Base-by-base conservation (phyloP, 2,888 invertebrate species). In the Carterocephalus palaemon region DNA sequence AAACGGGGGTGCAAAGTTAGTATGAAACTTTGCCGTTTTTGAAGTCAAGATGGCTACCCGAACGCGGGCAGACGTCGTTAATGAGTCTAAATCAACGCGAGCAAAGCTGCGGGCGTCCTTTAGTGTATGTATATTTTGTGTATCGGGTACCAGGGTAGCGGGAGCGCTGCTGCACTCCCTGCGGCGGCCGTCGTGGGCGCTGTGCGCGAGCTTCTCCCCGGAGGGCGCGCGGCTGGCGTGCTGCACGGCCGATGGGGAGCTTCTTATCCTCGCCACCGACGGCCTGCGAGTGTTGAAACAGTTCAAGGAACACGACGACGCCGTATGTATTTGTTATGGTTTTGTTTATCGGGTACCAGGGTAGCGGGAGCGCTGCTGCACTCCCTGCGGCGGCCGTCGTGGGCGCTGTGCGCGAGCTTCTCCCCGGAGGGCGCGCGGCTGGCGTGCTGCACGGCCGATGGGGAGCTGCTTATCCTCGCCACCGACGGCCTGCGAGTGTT, bases 401-500 rank as follows among this genome's bases (percentile, higher is more conserved):
- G 97, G 97, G 97, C 95, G 2, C 81, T 97, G 2, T 91, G 92
- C 57, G 96, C 95, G 0, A 92, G 93, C 28, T 97, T 96, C 78
- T 93, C 96, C 2, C 92, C 93, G 1, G 95, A 98, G 78, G 95
- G 95, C 32, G 90, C 90, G 53, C 92, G 94, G 64, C 94, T 98
- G 72, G 96, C 94, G 1, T 94, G 95, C 0, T 93, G 95, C 13
- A 95, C 95, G 42, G 94, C 95, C 2, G 97, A 97, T 79, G 95
- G 95, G 53, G 92, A 92, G 7, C 97, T 98, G 0, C 93, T 95
- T 68, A 89, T 99, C 4, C 95, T 96, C 92, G 92, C 95, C 63
- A 83, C 94, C 28, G 89, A 91, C 1, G 91, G 92, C 7, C 89
- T 94, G 57, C 92, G 93, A 54, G 93, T 95, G 64, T 82, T 96